phyloP scores from a whole-genome alignment of 2,888 invertebrate genomes.

The Rhopalosiphum nymphaeae region DNA sequence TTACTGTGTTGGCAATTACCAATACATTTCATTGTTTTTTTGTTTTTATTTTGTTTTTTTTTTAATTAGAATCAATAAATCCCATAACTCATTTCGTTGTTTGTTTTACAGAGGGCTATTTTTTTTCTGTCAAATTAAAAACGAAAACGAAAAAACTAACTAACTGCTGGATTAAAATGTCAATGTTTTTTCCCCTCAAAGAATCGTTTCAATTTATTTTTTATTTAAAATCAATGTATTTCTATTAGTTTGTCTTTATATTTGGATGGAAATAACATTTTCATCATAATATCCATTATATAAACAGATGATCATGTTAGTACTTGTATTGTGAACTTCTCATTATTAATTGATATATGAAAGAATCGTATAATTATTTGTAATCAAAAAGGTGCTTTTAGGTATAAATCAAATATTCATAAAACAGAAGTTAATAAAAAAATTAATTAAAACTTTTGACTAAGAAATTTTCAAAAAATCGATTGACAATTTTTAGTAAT shows the following conservation, averaged over 20 bases:
- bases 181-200: neutral
- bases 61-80: neutral
- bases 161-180: slow-evolving; percentile 10
- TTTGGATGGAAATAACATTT: neutral
- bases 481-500: neutral
- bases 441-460: neutral
- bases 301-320: neutral
- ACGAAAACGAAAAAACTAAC: slow-evolving; percentile 5
- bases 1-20: neutral
- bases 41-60: neutral
- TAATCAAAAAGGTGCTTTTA: neutral
- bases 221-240: slow-evolving; percentile 6
- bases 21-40: slow-evolving; percentile 13
- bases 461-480: neutral
- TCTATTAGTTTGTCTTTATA: neutral
- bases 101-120: neutral
- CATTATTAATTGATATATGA: neutral
- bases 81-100: slow-evolving; percentile 13
- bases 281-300: neutral
- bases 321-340: neutral
- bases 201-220: slow-evolving; percentile 16
- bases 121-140: neutral
- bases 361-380: neutral
- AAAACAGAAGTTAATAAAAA: neutral
- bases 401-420: neutral